These are phyloP conservation scores for Cyprinella venusta DNA, from an alignment of 2,797 vertebrate species.

Conservation along the genomic window DNA sequence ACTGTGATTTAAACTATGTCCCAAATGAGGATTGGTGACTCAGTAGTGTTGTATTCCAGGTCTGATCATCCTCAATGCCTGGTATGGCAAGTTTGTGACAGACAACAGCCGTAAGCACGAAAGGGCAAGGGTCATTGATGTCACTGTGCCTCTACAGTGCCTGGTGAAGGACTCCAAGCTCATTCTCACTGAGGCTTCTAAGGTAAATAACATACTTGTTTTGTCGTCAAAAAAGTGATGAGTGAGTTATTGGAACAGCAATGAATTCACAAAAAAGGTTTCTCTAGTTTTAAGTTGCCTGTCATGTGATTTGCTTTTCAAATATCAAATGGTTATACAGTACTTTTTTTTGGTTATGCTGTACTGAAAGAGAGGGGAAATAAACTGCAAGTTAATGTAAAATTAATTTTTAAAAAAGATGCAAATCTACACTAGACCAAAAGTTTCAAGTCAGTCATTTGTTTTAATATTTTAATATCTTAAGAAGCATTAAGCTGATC, in stretches of 20 bases:
- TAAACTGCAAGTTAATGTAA: background rate
- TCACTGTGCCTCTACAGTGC: conserved; percentile 96
- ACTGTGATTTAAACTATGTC: conserved; percentile 48
- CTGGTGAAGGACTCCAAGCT: conserved; percentile 98
- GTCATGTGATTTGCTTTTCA: background rate
- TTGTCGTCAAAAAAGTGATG: background rate
- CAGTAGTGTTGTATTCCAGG: conserved; percentile 73
- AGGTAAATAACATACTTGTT: conserved; percentile 75
- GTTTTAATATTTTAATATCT: background rate
- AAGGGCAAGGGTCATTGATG: conserved; percentile 94
- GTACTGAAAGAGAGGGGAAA: background rate
- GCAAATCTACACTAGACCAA: background rate
- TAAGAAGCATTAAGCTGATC: background rate
- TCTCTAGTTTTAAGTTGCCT: background rate
- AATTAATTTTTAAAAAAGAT: background rate
- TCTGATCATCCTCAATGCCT: conserved; percentile 94
- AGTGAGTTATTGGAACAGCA: background rate
- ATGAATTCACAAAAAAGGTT: background rate
- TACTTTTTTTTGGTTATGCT: background rate
- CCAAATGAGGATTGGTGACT: conserved; percentile 7
- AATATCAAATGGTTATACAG: background rate
- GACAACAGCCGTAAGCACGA: conserved; percentile 93
- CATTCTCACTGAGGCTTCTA: conserved; percentile 96
- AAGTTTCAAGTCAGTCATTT: background rate
- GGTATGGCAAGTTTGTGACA: conserved; percentile 98